A percentile compares a stretch with the other conserved stretches of the same genome.
phyloP scores from a whole-genome alignment of 1,140 invertebrate genomes.

The Antheraea mylitta region DNA sequence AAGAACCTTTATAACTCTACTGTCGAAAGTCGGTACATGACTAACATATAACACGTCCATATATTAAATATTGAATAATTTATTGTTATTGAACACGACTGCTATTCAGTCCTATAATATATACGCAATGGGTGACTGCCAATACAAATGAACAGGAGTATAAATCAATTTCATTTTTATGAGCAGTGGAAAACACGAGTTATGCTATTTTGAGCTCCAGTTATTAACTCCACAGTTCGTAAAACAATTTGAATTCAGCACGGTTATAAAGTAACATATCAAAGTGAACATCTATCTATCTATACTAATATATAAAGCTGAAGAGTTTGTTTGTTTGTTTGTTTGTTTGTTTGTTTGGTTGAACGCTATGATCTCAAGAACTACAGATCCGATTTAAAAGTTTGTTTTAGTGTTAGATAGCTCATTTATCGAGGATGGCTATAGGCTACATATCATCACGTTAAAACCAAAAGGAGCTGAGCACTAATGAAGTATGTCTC shows the following conservation, averaged over 20 bases:
- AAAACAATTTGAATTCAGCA: slow-evolving; percentile 41
- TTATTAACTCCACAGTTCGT: slow-evolving; percentile 48
- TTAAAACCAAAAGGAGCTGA: no score
- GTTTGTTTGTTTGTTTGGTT: no score
- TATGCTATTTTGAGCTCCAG: slow-evolving; percentile 43
- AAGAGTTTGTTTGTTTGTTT: no score
- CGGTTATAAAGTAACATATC: slow-evolving; percentile 13
- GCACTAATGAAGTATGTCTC: no score
- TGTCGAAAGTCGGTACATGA: neutral
- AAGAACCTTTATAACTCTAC: neutral
- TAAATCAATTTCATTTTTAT: slow-evolving; percentile 63
- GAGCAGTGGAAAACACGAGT: slow-evolving; percentile 43
- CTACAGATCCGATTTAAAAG: no score
- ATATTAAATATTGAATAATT: slow-evolving; percentile 13
- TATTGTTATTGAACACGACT: slow-evolving; percentile 13
- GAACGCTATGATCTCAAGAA: no score
- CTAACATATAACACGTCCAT: neutral
- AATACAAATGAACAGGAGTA: slow-evolving; percentile 45
- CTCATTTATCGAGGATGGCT: no score
- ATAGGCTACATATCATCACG: no score
- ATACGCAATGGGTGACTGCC: slow-evolving; percentile 37
- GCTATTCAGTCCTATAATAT: slow-evolving; percentile 22
- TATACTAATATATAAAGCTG: no score
- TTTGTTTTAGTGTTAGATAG: no score
- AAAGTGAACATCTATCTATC: neutral